Evolutionary conservation across 2,797 vertebrate genomes (phyloP).

Genomic region (Brachyalestes nurse): DNA sequence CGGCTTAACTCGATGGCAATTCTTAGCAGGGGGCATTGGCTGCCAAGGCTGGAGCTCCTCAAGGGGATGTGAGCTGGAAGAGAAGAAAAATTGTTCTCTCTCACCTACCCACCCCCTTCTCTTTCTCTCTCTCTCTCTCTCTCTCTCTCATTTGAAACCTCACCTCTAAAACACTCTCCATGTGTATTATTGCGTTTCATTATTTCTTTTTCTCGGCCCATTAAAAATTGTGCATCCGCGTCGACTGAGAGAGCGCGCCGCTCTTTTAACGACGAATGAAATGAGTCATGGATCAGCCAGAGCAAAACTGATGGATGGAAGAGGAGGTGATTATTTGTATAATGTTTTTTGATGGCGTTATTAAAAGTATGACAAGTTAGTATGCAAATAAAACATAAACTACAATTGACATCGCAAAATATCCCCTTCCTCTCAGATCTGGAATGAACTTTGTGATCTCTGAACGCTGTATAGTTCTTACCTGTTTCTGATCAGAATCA

Average conservation of each 20-base stretch:
- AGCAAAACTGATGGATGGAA: slow-evolving; percentile 31
- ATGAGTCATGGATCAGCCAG: slow-evolving; percentile 28
- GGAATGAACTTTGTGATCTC: not conserved
- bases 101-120: not conserved
- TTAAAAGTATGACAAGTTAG: slow-evolving; percentile 29
- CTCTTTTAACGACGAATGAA: slow-evolving; percentile 33
- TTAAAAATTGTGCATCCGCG: slow-evolving; percentile 23
- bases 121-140: not conserved
- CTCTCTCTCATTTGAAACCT: slow-evolving; percentile 3
- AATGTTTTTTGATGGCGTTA: slow-evolving; percentile 36
- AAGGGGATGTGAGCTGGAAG: not conserved
- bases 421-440: not conserved
- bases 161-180: not conserved
- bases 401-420: not conserved
- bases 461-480: not conserved
- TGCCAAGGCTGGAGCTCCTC: not conserved
- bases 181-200: slow-evolving; percentile 18
- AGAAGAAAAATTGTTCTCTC: not conserved
- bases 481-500: not conserved
- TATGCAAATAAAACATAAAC: not conserved
- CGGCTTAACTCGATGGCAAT: not conserved
- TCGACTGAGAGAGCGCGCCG: slow-evolving; percentile 16
- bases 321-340: slow-evolving; percentile 23
- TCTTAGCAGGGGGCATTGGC: not conserved
- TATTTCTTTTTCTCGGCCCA: slow-evolving; percentile 6